phyloP scores from a whole-genome alignment of 2,888 invertebrate genomes.

The Cantharis nigra region DNA sequence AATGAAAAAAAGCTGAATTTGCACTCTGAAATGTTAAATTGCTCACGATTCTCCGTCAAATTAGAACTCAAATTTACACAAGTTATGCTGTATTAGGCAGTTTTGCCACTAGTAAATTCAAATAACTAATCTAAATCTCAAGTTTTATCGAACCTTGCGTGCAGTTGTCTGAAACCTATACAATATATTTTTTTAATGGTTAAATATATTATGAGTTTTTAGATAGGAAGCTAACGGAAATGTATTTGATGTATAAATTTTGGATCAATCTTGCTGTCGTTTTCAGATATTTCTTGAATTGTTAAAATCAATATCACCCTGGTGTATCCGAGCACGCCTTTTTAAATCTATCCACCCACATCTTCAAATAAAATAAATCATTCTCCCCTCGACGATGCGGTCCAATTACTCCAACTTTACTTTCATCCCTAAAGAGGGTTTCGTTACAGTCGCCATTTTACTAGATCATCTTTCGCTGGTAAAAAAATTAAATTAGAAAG shows the following conservation, averaged over 20 bases:
- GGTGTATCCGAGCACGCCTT: conserved; percentile 44
- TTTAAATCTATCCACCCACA: conserved; percentile 48
- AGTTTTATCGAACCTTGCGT: not conserved
- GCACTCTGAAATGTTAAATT: conserved; percentile 38
- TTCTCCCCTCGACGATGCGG: conserved; percentile 41
- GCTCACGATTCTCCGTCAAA: conserved; percentile 31
- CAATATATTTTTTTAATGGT: not conserved
- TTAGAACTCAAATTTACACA: conserved; percentile 33
- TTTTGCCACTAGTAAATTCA: conserved; percentile 8
- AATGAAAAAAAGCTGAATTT: conserved; percentile 45
- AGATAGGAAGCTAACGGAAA: no score
- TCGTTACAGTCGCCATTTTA: conserved; percentile 32
- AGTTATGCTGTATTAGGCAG: conserved; percentile 26
- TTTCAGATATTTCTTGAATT: conserved; percentile 34
- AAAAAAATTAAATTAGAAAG: conserved; percentile 4
- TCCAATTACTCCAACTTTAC: conserved; percentile 35
- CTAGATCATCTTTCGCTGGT: conserved; percentile 26
- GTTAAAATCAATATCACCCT: conserved; percentile 44
- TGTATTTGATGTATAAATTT: not conserved
- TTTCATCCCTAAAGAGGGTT: conserved; percentile 31
- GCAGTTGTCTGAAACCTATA: not conserved
- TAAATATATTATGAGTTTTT: no score
- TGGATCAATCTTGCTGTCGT: not conserved
- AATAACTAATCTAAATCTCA: not conserved
- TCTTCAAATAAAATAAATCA: conserved; percentile 49